Base-by-base conservation (phyloP, 2,888 invertebrate genomes). In the Malthinus flaveolus region DNA sequence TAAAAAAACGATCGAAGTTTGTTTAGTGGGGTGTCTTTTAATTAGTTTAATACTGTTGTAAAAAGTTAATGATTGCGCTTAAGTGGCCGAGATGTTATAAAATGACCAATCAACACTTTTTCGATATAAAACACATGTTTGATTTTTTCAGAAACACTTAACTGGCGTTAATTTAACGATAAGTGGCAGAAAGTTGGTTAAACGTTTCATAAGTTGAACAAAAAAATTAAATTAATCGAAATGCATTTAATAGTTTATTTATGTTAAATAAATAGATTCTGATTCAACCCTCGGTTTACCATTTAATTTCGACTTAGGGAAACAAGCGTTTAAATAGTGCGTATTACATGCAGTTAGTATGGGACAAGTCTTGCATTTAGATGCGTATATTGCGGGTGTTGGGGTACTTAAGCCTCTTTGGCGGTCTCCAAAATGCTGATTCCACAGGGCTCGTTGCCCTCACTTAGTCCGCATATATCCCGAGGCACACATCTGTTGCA, bases 281-380 rank as follows among this genome's bases (percentile, higher is more conserved):
- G 31, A 56, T 52, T 60, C 49, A 42, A 56, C 56, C 56, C 60
- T 60, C 53, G 44, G 44, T 49, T 53, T 49, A 53, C 48, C 48
- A 56, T 60, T 56, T 49, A 56, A 56, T 53, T 60, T 56, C 56
- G 56, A 52, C 56, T 52, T 60, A 15, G 34, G 55, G 49, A 56
- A 65, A 54, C 70, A 62, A 51, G 61, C 62, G 66, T 66, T 65
- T 67, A 69, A 69, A 69, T 67, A 67, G 66, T 67, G 68, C 66
- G 70, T 69, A 70, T 64, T 68, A 68, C 65, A 67, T 63, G 71
- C 66, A 67, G 68, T 71, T 70, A 68, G 65, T 66, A 61, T 56
- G 64, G 66, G 61, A 63, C 68, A 66, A 62, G 65, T 65, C 69
- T 71, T 72, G 71, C 73, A 73, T 73, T 72, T 73, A 73, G 68